Base-by-base conservation (phyloP, 2,113 vertebrate genomes). In the Cairina moschata region DNA sequence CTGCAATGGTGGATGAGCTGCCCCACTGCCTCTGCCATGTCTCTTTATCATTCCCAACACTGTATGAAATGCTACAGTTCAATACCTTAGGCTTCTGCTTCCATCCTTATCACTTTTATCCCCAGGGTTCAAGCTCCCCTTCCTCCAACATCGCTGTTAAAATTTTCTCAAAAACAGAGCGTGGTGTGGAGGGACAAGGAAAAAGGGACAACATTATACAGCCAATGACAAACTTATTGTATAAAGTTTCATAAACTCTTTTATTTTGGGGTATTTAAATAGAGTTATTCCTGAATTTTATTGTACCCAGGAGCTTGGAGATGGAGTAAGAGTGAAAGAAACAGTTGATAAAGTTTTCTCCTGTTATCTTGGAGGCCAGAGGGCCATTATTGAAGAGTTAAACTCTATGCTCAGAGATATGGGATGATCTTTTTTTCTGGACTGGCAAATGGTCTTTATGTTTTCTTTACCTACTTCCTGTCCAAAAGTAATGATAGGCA, bases 161-260 rank as follows among this genome's bases (percentile, higher is more conserved):
- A 68, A 25, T 32, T 85, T 65, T 78, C 32, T 38, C 86, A 25
- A 58, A 80, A 80, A 40, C 17, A 50, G 17, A 88, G 9, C 5
- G 0, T 86, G 50, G 13, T 60, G 17, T 63, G 31, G 60, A 86
- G 46, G 12, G 54, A 12, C 21, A 58, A 91, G 48, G 44, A 14
- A 71, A 62, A 79, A 91, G 40, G n/a, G 16, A 6, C 22, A 63
- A 31, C 1, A 0, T 56, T 55, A 54, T 8, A n/a, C 0, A 2
- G 17, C 26, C 8, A 8, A 67, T 76, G 31, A 58, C 65, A 72
- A 72, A 6, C 46, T 67, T 25, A 6, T 10, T 63, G 36, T 38
- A 21, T 42, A 22, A 7, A 31, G 15, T 60, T 84, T 73, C 60
- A 72, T 40, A 36, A 79, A 25, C 2, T 85, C 44, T 54, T 48